These are phyloP conservation scores for Aphelenchoides besseyi DNA, from an alignment of 1,140 invertebrate genomes.

Conservation along the genomic window DNA sequence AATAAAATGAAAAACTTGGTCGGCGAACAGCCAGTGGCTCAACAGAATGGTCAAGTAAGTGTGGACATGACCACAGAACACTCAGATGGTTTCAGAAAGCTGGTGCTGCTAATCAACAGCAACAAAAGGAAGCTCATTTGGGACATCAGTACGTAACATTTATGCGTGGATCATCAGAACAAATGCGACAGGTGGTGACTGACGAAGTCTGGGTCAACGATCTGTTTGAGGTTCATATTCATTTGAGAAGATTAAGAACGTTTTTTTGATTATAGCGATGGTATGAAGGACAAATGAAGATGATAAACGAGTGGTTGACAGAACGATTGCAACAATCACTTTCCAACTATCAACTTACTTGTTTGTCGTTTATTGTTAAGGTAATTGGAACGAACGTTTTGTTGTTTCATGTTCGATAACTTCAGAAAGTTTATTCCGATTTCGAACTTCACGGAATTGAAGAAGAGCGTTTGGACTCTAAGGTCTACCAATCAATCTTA, in stretches of 20 bases:
- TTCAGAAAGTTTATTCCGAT: conserved; percentile 94
- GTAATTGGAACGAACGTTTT: conserved; percentile 65
- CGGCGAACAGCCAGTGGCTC: conserved; percentile 49
- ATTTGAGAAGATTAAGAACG: background rate
- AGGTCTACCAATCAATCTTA: conserved; percentile 87
- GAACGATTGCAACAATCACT: conserved; percentile 88
- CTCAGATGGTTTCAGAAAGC: conserved; percentile 4
- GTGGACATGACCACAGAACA: too few species aligned
- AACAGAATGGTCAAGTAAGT: background rate
- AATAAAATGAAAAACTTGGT: conserved; percentile 62
- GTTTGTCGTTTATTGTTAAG: conserved; percentile 90
- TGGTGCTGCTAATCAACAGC: background rate
- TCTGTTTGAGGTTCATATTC: conserved; percentile 78
- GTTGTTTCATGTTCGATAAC: conserved; percentile 42
- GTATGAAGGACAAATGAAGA: conserved; percentile 88
- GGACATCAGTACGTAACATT: conserved; percentile 97
- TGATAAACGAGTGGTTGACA: conserved; percentile 88
- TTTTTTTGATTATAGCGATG: conserved; percentile 71
- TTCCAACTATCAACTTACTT: conserved; percentile 93
- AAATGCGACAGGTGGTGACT: conserved; percentile 88
- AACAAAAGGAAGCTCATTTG: conserved; percentile 64
- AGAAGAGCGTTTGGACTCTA: conserved; percentile 94
- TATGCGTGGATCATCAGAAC: conserved; percentile 91
- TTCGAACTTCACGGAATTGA: conserved; percentile 97
- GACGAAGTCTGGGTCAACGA: conserved; percentile 96